These are phyloP conservation scores for Sebastes matsubarae DNA, from an alignment of 2,797 vertebrate genomes.

Conservation along the genomic window DNA sequence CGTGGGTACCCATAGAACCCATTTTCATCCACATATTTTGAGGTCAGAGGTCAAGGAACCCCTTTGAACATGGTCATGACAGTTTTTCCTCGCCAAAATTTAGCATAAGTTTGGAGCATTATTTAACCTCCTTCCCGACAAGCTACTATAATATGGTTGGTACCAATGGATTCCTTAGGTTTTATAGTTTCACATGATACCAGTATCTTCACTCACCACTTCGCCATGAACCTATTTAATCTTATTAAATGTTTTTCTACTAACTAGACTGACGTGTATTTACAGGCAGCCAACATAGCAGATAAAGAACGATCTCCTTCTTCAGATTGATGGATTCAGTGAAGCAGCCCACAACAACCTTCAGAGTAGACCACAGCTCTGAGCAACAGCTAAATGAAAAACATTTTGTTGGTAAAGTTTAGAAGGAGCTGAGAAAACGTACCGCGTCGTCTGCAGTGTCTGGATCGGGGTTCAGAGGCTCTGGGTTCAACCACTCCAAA, in stretches of 20 bases:
- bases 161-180: too few relatives aligned
- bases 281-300: not conserved
- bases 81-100: too few relatives aligned
- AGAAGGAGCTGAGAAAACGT: not conserved
- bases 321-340: not conserved
- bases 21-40: too few relatives aligned
- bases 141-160: too few relatives aligned
- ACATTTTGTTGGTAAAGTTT: not conserved
- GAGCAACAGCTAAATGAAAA: not conserved
- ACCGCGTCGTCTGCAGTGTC: slow-evolving; percentile 33
- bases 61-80: too few relatives aligned
- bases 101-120: too few relatives aligned
- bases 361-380: not conserved
- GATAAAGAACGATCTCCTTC: not conserved
- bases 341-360: not conserved
- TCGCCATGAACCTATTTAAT: not conserved
- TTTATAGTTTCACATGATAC: too few relatives aligned
- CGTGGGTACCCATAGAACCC: too few relatives aligned
- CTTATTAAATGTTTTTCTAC: not conserved
- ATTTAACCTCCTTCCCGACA: too few relatives aligned
- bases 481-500: slow-evolving; percentile 80
- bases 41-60: too few relatives aligned
- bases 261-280: not conserved
- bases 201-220: too few relatives aligned
- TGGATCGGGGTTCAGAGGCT: slow-evolving; percentile 50